Percentiles rank a stretch among this genome's conserved stretches.
Conservation (phyloP, 2,888 invertebrate genomes). For the Leistus spinibarbis region DNA sequence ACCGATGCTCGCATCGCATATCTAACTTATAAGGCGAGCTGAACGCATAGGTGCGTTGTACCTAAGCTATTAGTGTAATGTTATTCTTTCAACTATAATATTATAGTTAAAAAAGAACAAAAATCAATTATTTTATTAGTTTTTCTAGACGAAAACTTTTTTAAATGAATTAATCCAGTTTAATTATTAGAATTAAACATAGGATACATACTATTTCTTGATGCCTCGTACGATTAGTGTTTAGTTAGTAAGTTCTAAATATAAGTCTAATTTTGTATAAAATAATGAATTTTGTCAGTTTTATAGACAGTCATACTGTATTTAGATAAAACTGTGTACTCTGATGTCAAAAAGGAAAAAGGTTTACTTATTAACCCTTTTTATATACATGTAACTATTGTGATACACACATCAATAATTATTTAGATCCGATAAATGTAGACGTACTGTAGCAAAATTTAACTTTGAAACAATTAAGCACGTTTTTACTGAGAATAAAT, state of each 20-base stretch:
- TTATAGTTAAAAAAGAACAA: neutral
- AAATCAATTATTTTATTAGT: neutral
- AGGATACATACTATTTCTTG: neutral
- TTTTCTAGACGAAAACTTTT: neutral
- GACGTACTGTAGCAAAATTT: neutral
- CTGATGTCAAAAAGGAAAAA: neutral
- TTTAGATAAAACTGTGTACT: neutral
- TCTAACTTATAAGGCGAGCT: too few relatives aligned
- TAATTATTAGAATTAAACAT: neutral
- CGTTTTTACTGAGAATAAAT: neutral
- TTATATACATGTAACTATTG: neutral
- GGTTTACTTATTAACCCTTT: neutral
- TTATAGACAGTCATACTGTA: neutral
- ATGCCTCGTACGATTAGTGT: neutral
- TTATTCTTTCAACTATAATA: too few relatives aligned
- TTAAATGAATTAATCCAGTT: neutral
- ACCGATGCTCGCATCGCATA: too few relatives aligned
- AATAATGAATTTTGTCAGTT: neutral
- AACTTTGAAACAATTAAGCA: constrained; percentile 3
- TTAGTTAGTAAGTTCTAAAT: neutral
- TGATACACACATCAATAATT: constrained; percentile 11
- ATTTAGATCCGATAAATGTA: neutral
- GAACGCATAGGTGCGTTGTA: too few relatives aligned
- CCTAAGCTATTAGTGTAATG: too few relatives aligned
- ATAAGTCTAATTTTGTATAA: neutral